Conservation (phyloP, 2,888 invertebrate species). For the Didymodactylos carnosus region DNA sequence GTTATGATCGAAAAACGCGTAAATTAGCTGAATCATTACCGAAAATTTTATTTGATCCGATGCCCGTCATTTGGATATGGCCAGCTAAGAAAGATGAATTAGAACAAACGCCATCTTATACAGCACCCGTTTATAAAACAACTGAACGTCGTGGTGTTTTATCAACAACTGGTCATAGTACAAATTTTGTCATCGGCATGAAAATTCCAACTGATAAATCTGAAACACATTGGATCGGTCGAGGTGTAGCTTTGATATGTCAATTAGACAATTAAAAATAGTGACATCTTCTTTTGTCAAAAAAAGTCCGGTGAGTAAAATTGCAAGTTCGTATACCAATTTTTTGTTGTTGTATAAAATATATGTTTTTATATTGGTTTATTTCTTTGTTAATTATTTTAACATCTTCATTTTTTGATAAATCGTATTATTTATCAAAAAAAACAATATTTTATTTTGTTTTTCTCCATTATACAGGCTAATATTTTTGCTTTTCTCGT, state of each 20-base stretch:
- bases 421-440: too few species aligned
- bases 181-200: constrained; percentile 60
- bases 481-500: too few species aligned
- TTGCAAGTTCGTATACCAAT: too few species aligned
- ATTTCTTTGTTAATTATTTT: too few species aligned
- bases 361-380: too few species aligned
- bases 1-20: constrained; percentile 34
- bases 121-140: constrained; percentile 37
- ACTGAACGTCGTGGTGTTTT: constrained; percentile 53
- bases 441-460: too few species aligned
- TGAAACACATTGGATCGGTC: constrained; percentile 56
- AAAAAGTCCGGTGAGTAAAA: too few species aligned
- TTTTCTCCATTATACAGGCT: too few species aligned
- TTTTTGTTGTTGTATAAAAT: too few species aligned
- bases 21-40: constrained; percentile 56
- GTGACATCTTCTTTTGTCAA: too few species aligned
- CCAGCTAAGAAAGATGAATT: constrained; percentile 50
- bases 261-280: constrained; percentile 45
- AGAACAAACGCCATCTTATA: constrained; percentile 25
- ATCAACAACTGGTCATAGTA: constrained; percentile 67
- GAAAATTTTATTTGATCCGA: constrained; percentile 57
- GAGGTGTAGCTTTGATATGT: constrained; percentile 66
- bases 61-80: constrained; percentile 63
- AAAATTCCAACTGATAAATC: constrained; percentile 48
- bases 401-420: too few species aligned